Percentiles rank a stretch among this genome's conserved stretches.
Conservation (phyloP, 2,797 vertebrate genomes). For the Phyllotis vaccarum region DNA sequence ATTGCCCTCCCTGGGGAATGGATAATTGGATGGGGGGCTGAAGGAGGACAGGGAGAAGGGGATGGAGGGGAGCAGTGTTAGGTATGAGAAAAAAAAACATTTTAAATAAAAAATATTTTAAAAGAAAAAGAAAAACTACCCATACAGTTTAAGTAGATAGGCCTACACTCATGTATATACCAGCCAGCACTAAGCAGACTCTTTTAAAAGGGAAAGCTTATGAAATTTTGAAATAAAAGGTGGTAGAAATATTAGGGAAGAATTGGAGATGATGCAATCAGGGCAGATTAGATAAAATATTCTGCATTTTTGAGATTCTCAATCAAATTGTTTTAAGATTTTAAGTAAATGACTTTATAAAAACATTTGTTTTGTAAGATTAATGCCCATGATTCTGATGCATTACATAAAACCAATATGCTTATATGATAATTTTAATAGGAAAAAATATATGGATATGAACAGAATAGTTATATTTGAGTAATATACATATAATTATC, state of each 20-base stretch:
- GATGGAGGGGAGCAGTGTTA: no score
- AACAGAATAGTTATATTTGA: neutral
- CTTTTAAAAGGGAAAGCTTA: neutral
- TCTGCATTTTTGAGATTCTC: neutral
- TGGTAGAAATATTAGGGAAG: neutral
- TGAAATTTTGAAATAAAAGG: neutral
- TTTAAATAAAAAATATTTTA: no score
- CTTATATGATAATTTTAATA: neutral
- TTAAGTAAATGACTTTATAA: neutral
- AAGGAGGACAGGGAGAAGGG: no score
- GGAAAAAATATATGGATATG: neutral
- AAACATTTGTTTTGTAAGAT: neutral
- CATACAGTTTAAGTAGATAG: neutral
- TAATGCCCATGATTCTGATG: neutral
- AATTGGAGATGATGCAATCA: neutral
- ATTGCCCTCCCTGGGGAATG: no score
- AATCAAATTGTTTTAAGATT: neutral
- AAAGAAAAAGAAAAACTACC: neutral
- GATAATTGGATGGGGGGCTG: no score
- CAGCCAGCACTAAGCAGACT: neutral
- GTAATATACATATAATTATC: neutral
- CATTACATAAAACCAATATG: neutral
- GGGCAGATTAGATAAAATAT: neutral
- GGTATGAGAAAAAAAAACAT: no score
- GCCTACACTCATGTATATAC: rapidly evolving